A percentile compares a stretch with the other conserved stretches of the same genome.
Conservation (phyloP, 2,797 vertebrate genomes). For the Hippocampus kuda region DNA sequence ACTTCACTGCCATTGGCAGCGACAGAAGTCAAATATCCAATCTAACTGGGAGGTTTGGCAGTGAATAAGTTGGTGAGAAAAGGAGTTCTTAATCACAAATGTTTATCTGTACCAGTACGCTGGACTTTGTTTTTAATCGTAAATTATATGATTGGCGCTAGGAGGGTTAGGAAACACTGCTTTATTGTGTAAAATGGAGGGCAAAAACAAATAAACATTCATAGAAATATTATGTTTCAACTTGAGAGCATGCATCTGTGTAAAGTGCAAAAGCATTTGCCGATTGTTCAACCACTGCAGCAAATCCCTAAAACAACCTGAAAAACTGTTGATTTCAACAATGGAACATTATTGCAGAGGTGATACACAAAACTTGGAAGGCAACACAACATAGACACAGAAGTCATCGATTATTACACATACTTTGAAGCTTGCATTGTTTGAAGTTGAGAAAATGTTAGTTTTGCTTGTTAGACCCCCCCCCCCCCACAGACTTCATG, state of each 20-base stretch:
- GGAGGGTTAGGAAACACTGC: neutral
- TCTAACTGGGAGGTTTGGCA: no score
- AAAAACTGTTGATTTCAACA: neutral
- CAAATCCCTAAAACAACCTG: neutral
- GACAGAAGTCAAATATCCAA: no score
- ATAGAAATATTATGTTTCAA: slow-evolving; percentile 45
- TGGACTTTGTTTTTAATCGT: neutral
- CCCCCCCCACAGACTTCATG: neutral
- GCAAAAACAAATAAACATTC: slow-evolving; percentile 22
- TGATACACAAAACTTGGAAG: neutral
- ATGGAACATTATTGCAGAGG: neutral
- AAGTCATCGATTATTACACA: neutral
- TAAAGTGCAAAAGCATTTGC: slow-evolving; percentile 48
- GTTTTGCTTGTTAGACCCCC: neutral
- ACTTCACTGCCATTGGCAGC: no score
- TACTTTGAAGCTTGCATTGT: slow-evolving; percentile 3
- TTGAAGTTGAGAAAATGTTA: neutral
- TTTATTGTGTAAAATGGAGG: neutral
- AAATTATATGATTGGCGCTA: neutral
- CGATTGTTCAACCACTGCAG: neutral
- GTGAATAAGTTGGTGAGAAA: neutral
- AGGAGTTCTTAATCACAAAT: neutral
- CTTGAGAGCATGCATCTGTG: slow-evolving; percentile 39
- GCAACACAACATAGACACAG: slow-evolving; percentile 1
- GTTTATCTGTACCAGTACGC: neutral